Percentiles rank a stretch among this genome's conserved stretches.
Evolutionary conservation across 2,113 vertebrate species (phyloP).

Genomic region (Hyaena hyaena): DNA sequence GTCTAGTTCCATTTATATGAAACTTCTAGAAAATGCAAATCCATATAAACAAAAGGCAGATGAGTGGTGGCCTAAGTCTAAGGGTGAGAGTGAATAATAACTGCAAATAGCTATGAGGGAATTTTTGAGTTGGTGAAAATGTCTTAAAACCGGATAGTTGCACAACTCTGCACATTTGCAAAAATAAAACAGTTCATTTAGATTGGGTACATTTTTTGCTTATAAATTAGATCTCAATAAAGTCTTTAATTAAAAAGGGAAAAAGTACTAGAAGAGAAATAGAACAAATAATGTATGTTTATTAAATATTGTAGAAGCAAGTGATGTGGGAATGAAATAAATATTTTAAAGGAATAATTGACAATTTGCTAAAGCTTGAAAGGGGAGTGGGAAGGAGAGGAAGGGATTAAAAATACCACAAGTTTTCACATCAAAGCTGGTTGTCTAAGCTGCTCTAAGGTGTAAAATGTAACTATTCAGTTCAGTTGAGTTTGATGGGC

Average conservation of each 20-base stretch:
- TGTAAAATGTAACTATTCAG: background rate
- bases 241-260: background rate
- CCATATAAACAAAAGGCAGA: background rate
- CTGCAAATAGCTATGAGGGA: background rate
- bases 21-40: background rate
- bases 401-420: background rate
- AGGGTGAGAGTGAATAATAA: background rate
- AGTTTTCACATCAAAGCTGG: background rate
- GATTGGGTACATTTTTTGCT: background rate
- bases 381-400: background rate
- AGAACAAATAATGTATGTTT: background rate
- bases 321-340: background rate
- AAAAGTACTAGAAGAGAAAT: background rate
- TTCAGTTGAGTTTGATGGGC: background rate
- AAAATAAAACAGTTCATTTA: background rate
- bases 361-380: background rate
- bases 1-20: background rate
- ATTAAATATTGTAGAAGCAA: background rate
- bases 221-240: constrained; percentile 17
- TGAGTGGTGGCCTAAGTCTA: background rate
- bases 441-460: background rate
- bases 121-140: background rate
- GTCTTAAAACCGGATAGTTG: background rate
- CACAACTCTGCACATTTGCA: background rate
- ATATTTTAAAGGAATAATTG: background rate